phyloP scores from a whole-genome alignment of 2,888 invertebrate species.

The Eulithis prunata region DNA sequence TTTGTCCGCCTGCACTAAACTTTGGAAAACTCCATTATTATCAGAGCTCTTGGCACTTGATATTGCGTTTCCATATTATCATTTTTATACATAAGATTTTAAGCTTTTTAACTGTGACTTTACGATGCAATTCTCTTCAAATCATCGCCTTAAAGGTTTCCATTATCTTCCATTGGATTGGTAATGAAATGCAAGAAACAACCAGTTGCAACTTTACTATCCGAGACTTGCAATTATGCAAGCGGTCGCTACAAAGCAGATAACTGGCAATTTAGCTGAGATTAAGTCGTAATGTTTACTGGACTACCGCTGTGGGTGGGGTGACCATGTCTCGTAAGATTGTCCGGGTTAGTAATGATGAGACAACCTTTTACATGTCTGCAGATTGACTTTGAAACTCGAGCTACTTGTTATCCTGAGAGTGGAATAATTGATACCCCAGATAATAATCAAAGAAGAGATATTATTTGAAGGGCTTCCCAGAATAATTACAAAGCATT shows the following conservation, averaged over 20 bases:
- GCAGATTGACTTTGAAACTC: not conserved
- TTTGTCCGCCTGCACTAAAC: too few relatives aligned
- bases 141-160: not conserved
- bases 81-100: too few relatives aligned
- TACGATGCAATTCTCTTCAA: not conserved
- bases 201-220: constrained; percentile 40
- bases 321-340: constrained; percentile 41
- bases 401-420: not conserved
- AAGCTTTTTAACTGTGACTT: too few relatives aligned
- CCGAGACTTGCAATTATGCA: constrained; percentile 58
- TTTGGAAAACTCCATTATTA: too few relatives aligned
- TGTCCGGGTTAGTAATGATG: constrained; percentile 12
- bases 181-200: constrained; percentile 52
- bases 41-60: too few relatives aligned
- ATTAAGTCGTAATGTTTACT: constrained; percentile 72
- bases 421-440: not conserved
- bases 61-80: too few relatives aligned
- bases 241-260: constrained; percentile 57
- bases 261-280: constrained; percentile 70
- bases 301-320: constrained; percentile 54
- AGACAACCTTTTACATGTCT: constrained; percentile 6
- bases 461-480: not conserved
- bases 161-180: constrained; percentile 20
- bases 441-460: too few relatives aligned
- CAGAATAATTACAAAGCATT: not conserved